A percentile compares a stretch with the other conserved stretches of the same genome.
Conservation (phyloP, 1,140 invertebrate genomes). For the Melanaphis sacchari region DNA sequence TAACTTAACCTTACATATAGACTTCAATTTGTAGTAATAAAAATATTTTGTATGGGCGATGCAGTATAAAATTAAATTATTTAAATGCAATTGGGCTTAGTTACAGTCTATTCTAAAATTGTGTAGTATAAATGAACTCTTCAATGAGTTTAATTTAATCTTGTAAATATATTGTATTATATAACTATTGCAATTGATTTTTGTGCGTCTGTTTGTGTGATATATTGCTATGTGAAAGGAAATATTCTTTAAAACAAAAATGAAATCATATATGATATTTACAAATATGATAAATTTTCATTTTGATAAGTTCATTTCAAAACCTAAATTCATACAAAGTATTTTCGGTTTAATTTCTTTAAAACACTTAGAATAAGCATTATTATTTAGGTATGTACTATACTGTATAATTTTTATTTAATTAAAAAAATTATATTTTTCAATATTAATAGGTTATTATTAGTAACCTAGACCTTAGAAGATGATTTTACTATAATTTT, state of each 20-base stretch:
- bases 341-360: neutral
- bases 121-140: slow-evolving; percentile 17
- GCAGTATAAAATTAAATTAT: neutral
- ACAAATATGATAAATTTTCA: neutral
- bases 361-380: neutral
- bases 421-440: neutral
- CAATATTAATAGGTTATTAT: neutral
- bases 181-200: slow-evolving; percentile 8
- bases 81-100: neutral
- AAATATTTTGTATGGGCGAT: slow-evolving; percentile 1
- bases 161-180: neutral
- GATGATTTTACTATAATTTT: neutral
- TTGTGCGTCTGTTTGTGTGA: slow-evolving; percentile 37
- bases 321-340: neutral
- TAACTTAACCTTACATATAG: neutral
- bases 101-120: neutral
- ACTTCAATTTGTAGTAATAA: neutral
- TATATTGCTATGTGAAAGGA: neutral
- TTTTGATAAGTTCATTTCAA: neutral
- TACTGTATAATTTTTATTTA: too few relatives aligned
- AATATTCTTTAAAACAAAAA: neutral
- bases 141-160: neutral
- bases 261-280: neutral
- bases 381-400: neutral
- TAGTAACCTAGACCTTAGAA: neutral